phyloP scores from a whole-genome alignment of 1,140 invertebrate genomes.

The Aphaenogaster ashmeadi region DNA sequence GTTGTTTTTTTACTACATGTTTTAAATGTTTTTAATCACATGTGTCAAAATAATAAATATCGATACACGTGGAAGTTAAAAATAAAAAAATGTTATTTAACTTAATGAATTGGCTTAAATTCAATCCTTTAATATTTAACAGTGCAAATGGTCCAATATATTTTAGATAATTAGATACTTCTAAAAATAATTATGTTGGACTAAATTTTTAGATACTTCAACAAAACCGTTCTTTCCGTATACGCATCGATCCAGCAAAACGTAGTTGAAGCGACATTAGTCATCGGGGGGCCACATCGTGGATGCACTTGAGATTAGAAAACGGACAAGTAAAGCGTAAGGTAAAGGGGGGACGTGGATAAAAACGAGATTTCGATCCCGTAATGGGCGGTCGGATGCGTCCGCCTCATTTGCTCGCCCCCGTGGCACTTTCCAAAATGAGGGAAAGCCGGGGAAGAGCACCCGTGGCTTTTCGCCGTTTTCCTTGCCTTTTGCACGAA shows the following conservation, averaged over 20 bases:
- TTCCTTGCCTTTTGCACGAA: constrained; percentile 1
- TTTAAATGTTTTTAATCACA: too few species aligned
- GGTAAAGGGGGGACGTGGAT: neutral
- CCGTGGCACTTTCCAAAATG: constrained; percentile 41
- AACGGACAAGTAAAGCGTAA: neutral
- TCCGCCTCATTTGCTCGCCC: constrained; percentile 39
- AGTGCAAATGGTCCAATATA: too few species aligned
- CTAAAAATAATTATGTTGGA: too few species aligned
- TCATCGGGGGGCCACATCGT: neutral
- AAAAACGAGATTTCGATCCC: constrained; percentile 28
- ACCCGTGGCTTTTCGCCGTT: neutral
- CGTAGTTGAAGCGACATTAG: neutral
- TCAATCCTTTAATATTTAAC: too few species aligned
- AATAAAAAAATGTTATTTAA: too few species aligned
- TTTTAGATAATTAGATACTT: too few species aligned
- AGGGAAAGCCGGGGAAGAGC: neutral
- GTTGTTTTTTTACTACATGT: too few species aligned
- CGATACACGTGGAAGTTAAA: too few species aligned
- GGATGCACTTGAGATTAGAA: constrained; percentile 24
- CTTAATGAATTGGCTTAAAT: too few species aligned
- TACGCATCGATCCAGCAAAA: neutral
- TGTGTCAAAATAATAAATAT: too few species aligned
- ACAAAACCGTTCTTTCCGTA: too few species aligned
- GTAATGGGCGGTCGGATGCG: neutral
- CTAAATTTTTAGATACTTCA: too few species aligned